Conservation (phyloP, 2,113 vertebrate species). For the Scophthalmus maximus region DNA sequence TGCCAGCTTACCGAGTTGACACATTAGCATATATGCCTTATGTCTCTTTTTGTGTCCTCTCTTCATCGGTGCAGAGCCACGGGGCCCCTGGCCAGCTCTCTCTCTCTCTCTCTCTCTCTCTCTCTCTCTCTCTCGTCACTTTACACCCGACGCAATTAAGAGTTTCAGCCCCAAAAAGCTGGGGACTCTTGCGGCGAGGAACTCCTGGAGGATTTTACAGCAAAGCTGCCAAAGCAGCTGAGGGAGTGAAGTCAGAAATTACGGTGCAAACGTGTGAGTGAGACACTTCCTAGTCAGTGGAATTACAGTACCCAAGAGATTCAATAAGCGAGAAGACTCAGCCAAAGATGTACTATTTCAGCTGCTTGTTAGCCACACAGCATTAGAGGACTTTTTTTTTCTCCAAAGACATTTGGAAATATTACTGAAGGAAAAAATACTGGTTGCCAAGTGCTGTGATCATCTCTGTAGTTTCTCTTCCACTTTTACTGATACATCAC, state of each 20-base stretch:
- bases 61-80: slow-evolving; percentile 67
- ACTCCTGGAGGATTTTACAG: slow-evolving; percentile 60
- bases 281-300: slow-evolving; percentile 29
- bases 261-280: slow-evolving; percentile 41
- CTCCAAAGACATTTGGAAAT: not conserved
- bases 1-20: slow-evolving; percentile 65
- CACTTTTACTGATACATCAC: not conserved
- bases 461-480: not conserved
- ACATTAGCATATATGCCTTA: slow-evolving; percentile 72
- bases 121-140: slow-evolving; percentile 49
- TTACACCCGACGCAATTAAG: slow-evolving; percentile 75
- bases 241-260: slow-evolving; percentile 63
- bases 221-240: slow-evolving; percentile 57
- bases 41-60: slow-evolving; percentile 60
- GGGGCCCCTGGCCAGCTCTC: slow-evolving; percentile 48
- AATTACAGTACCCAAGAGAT: slow-evolving; percentile 21
- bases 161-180: slow-evolving; percentile 66
- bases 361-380: slow-evolving; percentile 1
- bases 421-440: not conserved
- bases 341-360: not conserved
- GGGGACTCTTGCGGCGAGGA: slow-evolving; percentile 65
- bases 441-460: not conserved
- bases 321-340: not conserved
- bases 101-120: slow-evolving; percentile 44
- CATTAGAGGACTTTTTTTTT: slow-evolving; percentile 2